Conservation (phyloP, 2,888 invertebrate genomes). For the Polydesmus complanatus region DNA sequence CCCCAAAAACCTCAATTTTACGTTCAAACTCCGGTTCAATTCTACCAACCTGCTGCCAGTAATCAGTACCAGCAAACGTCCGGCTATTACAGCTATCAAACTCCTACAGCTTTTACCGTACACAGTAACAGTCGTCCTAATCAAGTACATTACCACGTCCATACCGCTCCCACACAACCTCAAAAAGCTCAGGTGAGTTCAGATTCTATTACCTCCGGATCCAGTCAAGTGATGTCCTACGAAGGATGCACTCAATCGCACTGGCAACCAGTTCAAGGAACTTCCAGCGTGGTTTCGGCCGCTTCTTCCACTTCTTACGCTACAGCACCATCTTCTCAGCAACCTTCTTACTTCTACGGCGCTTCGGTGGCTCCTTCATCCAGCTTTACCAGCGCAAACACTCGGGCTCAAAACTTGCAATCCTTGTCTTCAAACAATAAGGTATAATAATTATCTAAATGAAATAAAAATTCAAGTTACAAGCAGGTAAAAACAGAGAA, state of each 20-base stretch:
- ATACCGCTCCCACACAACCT: background rate
- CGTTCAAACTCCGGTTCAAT: background rate
- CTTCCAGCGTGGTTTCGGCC: slow-evolving; percentile 9
- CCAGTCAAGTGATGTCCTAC: background rate
- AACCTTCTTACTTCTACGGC: slow-evolving; percentile 8
- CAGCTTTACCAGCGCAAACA: background rate
- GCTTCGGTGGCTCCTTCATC: background rate
- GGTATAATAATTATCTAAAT: too few species aligned
- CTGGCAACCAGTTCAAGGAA: slow-evolving; percentile 7
- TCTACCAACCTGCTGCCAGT: background rate
- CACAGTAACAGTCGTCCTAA: background rate
- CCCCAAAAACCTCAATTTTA: background rate
- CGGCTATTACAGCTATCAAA: background rate
- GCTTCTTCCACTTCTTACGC: slow-evolving; percentile 3
- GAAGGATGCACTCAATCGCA: slow-evolving; percentile 6
- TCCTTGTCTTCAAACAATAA: slow-evolving; percentile 12
- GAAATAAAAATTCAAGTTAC: too few species aligned
- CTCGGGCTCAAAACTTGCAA: slow-evolving; percentile 7
- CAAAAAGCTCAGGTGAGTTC: background rate
- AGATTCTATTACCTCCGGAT: background rate
- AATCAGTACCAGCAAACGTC: background rate
- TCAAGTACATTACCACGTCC: background rate
- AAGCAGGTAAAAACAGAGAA: too few species aligned
- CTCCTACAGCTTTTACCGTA: background rate
- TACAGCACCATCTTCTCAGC: background rate